phyloP scores from a whole-genome alignment of 1,140 invertebrate species.

The Brachionus rubens region DNA sequence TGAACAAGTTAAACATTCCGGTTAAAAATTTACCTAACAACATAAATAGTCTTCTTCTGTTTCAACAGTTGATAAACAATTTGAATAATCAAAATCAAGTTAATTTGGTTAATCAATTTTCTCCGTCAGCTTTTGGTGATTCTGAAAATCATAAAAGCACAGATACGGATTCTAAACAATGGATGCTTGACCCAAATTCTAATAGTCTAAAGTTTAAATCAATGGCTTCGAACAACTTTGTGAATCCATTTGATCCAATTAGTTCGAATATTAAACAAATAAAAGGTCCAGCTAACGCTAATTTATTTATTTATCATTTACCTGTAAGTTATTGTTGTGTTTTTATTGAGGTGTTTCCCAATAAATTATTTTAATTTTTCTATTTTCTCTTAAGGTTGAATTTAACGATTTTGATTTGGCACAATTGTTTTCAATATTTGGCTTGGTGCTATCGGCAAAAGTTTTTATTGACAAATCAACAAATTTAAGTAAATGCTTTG shows the following conservation, averaged over 20 bases:
- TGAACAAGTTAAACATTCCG: background rate
- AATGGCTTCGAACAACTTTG: background rate
- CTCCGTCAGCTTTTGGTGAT: constrained; percentile 18
- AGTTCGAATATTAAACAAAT: constrained; percentile 12
- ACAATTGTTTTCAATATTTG: constrained; percentile 38
- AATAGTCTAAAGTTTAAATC: background rate
- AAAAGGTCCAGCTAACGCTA: constrained; percentile 92
- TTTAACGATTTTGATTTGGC: constrained; percentile 45
- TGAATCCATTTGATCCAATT: background rate
- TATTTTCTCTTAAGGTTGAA: constrained; percentile 18
- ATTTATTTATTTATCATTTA: constrained; percentile 99
- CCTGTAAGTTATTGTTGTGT: constrained; percentile 63
- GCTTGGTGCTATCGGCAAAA: constrained; percentile 36
- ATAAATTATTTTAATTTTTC: too few relatives aligned
- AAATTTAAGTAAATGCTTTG: constrained; percentile 51
- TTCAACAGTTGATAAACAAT: constrained; percentile 19
- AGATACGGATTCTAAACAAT: background rate
- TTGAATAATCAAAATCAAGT: background rate
- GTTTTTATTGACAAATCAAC: constrained; percentile 41
- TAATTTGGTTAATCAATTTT: background rate
- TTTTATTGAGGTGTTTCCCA: too few relatives aligned
- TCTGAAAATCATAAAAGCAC: background rate
- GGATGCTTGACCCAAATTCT: background rate
- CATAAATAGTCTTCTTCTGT: constrained; percentile 4
- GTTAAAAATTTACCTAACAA: background rate